These are phyloP conservation scores for Hippocampus guttulatus DNA, from an alignment of 2,113 vertebrate genomes.

Conservation along the genomic window DNA sequence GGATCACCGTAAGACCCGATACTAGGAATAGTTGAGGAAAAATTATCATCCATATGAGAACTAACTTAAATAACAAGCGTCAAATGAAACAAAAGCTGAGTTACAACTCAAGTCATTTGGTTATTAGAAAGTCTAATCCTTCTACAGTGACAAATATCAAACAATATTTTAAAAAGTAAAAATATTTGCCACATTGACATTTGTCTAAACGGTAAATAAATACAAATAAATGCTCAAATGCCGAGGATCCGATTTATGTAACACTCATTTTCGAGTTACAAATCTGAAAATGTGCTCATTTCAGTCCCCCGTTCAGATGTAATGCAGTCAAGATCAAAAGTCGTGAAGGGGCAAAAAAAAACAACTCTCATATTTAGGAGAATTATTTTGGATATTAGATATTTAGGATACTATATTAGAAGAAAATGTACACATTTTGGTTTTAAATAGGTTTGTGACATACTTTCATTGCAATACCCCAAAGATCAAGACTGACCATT, in stretches of 20 bases:
- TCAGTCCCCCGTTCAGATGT: not conserved
- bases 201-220: not conserved
- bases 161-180: not conserved
- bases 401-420: no score
- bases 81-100: not conserved
- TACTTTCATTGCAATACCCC: no score
- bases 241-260: not conserved
- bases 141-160: not conserved
- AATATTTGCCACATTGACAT: not conserved
- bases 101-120: not conserved
- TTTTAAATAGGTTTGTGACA: no score
- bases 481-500: no score
- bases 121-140: not conserved
- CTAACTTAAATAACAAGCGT: not conserved
- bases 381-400: no score
- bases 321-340: constrained; percentile 1
- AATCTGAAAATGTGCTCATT: not conserved
- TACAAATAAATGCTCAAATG: not conserved
- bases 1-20: not conserved
- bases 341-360: not conserved
- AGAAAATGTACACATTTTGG: no score
- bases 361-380: not conserved
- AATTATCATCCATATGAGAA: not conserved
- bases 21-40: not conserved
- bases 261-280: not conserved